Evolutionary conservation across 2,888 invertebrate species (phyloP), one percentile per base, ranked within the genome.

Genomic region (Imbricaverruca yamaguchii): DNA sequence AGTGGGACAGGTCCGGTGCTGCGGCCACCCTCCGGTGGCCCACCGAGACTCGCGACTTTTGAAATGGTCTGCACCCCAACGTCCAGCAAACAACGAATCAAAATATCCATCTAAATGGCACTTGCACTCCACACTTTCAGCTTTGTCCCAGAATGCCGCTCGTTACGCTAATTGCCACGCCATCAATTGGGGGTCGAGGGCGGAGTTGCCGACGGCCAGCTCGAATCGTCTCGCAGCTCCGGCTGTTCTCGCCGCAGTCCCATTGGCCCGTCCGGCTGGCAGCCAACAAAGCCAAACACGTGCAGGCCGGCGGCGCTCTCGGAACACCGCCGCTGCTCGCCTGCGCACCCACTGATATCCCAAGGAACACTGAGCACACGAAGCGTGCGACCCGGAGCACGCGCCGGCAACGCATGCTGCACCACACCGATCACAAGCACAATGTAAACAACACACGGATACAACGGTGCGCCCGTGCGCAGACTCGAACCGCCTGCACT

Each of bases 341-440:
- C 39, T 39, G 39, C 39, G 39, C 39, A 39, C 39, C 39, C 39
- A 39, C 4, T 39, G 39, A 39, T 39, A 39, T 39, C n/a, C 63
- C 63, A 69, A 55, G 74, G 74, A 74, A 74, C 74, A 74, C 55
- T 21, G 25, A 74, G 74, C 74, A 74, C 74, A 74, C 21, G 13
- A 8, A 74, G 55, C 39, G 39, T 15, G 39, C 13, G 69, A 9
- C 25, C 15, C 18, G 39, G 39, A 18, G 18, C 69, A 15, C 69
- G 7, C 18, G 6, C 25, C 39, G 13, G 39, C 25, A 15, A 39
- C 39, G 39, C 39, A 39, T 39, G 39, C 39, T 39, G 39, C 39
- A 39, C 39, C 69, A 55, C 74, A 55, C 74, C 18, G 55, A 74
- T 53, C 74, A 55, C 74, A 55, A 53, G 53, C 0, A 74, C 74